Percentiles rank a stretch among this genome's conserved stretches.
These are phyloP conservation scores for Setophaga coronata DNA, from an alignment of 2,113 vertebrate genomes.

Conservation along the genomic window DNA sequence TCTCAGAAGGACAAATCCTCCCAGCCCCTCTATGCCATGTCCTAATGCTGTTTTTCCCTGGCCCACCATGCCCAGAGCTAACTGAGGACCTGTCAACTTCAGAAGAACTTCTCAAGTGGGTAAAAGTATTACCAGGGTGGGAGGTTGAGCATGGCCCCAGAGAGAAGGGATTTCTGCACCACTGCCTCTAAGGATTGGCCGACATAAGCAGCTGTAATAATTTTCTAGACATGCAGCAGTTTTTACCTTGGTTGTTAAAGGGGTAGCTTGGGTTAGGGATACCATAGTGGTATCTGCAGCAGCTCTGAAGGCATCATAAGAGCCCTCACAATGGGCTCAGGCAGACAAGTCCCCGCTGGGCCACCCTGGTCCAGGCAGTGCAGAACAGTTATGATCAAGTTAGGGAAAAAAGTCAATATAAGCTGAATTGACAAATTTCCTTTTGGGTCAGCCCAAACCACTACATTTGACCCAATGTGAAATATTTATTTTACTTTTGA, in stretches of 20 bases:
- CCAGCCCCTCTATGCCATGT: not conserved
- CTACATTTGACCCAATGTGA: not conserved
- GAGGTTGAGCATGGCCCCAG: not conserved
- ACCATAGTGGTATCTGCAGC: not conserved
- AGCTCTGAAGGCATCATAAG: not conserved
- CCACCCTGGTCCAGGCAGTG: not conserved
- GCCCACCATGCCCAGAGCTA: not conserved
- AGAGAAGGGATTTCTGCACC: not conserved
- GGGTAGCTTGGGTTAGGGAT: not conserved
- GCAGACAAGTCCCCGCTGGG: not conserved
- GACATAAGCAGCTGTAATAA: not conserved
- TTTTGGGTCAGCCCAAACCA: not conserved
- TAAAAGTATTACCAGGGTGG: not conserved
- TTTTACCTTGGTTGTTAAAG: not conserved
- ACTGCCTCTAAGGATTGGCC: not conserved
- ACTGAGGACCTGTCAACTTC: not conserved
- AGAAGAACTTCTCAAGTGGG: not conserved
- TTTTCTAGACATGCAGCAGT: not conserved
- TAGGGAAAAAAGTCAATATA: not conserved
- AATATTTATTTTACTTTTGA: not conserved
- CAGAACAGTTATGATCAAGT: fast-evolving
- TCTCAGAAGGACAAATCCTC: not conserved
- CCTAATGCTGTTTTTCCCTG: fast-evolving
- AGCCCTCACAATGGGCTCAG: not conserved
- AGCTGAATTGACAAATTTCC: not conserved